Evolutionary conservation across 2,888 invertebrate genomes (phyloP), one percentile per base, ranked within the genome.

Genomic region (Megalurothrips usitatus): DNA sequence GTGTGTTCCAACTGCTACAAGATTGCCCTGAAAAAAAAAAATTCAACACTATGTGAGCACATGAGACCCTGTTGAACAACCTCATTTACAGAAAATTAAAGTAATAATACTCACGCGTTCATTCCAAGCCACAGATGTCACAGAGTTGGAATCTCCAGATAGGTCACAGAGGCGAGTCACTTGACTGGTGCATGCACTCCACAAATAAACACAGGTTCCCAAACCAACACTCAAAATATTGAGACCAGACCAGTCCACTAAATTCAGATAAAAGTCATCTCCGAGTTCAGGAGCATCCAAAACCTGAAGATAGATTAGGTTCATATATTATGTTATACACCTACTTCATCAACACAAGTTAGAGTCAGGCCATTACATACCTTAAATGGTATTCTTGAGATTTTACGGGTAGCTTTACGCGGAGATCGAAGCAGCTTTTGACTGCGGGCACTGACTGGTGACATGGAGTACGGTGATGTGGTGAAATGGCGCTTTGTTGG

Each of bases 171-270:
- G 89, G 86, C 98, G 91, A 47, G 97, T 97, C 83, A 98, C 97
- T 91, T 99, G 98, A 87, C 98, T 98, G 83, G 98, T 99, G 86
- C 97, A 97, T 14, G 99, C 99, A 85, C 97, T 98, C 99, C 99
- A 99, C 82, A 99, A 89, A 87, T 99, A 99, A 0, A 99, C 99
- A 87, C 98, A 98, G 85, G 96, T 96, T 52, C 98, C 98, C 28
- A 99, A 90, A 0, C 99, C 99, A 4, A 99, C 99, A 87, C 98
- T 97, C 82, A 99, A 92, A 58, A 99, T 97, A 88, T 99, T 99
- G 88, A 97, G 97, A 80, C 98, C 96, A 9, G 98, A 98, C 99
- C 99, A 99, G 88, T 99, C 99, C 58, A 99, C 99, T 83, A 99
- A 91, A 89, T 99, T 99, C 84, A 99, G 89, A 87, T 98, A 98